Percentiles rank a stretch among this genome's conserved stretches.
phyloP scores from a whole-genome alignment of 2,113 vertebrate genomes.

The Petrocephalus zakoni region DNA sequence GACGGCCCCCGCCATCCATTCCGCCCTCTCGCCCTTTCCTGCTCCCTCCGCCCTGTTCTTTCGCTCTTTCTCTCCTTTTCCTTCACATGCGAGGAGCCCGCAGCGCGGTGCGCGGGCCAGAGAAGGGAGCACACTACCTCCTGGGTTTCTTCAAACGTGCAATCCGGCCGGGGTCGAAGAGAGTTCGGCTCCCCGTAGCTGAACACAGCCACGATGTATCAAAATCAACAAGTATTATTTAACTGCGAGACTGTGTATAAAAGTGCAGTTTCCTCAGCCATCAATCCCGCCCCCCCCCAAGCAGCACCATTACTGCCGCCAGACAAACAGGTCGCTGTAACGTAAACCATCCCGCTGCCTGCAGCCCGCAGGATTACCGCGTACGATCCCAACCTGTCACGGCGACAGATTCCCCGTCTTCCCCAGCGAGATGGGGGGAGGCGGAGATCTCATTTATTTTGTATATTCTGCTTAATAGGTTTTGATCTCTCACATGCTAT shows the following conservation, averaged over 20 bases:
- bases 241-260: conserved; percentile 11
- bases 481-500: background rate
- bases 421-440: background rate
- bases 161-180: conserved; percentile 23
- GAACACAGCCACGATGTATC: conserved; percentile 23
- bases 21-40: background rate
- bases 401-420: background rate
- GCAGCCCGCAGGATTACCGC: conserved; percentile 28
- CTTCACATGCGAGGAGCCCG: conserved; percentile 18
- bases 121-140: conserved; percentile 13
- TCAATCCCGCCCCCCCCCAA: background rate
- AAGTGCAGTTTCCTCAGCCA: background rate
- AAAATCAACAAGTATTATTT: conserved; percentile 34
- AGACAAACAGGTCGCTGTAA: conserved; percentile 13
- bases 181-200: conserved; percentile 16
- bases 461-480: background rate
- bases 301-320: conserved; percentile 19
- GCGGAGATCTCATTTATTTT: background rate
- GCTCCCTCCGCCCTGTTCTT: background rate
- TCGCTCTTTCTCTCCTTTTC: background rate
- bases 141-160: conserved; percentile 20
- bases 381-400: background rate
- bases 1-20: background rate
- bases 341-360: conserved; percentile 29
- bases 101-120: background rate